Evolutionary conservation across 1,140 invertebrate species (phyloP), one percentile per base, ranked within the genome.

Genomic region (Vanessa atalanta): DNA sequence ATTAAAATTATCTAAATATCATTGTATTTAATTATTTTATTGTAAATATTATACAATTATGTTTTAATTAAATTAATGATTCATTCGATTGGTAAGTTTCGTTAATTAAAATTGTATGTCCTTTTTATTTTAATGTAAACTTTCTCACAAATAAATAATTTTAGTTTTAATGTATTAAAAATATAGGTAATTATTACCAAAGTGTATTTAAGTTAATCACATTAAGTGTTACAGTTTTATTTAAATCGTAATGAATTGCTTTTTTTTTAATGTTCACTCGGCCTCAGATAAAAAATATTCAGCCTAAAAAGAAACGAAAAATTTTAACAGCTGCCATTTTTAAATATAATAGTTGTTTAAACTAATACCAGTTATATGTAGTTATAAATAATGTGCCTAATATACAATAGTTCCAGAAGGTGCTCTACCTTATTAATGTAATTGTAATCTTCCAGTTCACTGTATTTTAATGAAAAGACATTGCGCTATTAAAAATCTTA

Each of bases 171-270:
- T 78, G 73, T 82, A 84, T 80, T 84, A 84, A 83, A 83, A 88
- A 81, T 72, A 71, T 88, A 91, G 88, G 83, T 91, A 85, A 86
- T 84, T 88, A 91, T 90, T 89, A 91, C 89, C 89, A 91, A 91
- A 91, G 89, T 89, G 84, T 91, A 89, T 86, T 87, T 90, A 87
- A 88, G 87, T 81, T 77, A 78, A 72, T 78, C 57, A 55, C 74
- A 50, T 68, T 68, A 72, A 76, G 69, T 71, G 65, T 71, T 76
- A 66, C 26, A 66, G 31, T 47, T 57, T 57, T 57, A 43, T 57
- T 57, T 37, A 47, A 47, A 47, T n/a, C 31, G 23, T n/a, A 47
- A 50, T 31, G 1, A 51, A 53, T 51, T 16, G 14, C 51, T 47
- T 65, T 65, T 70, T 60, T 65, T 55, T 60, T 31, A 51, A 26